phyloP scores from a whole-genome alignment of 2,113 vertebrate genomes.

The Sander lucioperca region DNA sequence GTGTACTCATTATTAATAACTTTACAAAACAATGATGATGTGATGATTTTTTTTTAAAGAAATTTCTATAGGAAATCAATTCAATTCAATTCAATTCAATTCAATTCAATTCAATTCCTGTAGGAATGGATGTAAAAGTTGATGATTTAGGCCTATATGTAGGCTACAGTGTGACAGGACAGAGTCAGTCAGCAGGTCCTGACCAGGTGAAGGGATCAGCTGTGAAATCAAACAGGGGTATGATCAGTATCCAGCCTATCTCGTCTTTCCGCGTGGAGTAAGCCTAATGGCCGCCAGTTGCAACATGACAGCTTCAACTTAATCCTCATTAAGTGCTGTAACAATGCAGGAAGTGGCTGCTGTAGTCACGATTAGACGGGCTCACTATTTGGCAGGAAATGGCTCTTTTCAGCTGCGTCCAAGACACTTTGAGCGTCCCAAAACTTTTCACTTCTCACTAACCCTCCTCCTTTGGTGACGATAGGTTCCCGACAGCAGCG shows the following conservation, averaged over 20 bases:
- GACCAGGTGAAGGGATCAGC: slow-evolving; percentile 37
- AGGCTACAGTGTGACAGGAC: background rate
- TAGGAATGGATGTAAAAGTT: background rate
- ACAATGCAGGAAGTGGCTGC: slow-evolving; percentile 86
- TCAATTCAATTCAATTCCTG: no score
- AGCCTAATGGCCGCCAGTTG: slow-evolving; percentile 75
- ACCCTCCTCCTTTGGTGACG: background rate
- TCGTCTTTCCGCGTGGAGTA: slow-evolving; percentile 33
- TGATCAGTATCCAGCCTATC: slow-evolving; percentile 10
- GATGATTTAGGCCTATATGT: background rate
- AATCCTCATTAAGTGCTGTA: slow-evolving; percentile 84
- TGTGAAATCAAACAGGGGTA: slow-evolving; percentile 12
- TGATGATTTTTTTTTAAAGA: background rate
- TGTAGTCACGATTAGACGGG: slow-evolving; percentile 79
- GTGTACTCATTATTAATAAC: background rate
- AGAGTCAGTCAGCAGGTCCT: background rate
- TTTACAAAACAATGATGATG: background rate
- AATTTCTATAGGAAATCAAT: no score
- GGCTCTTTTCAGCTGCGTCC: slow-evolving; percentile 75
- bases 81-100: no score
- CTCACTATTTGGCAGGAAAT: slow-evolving; percentile 89
- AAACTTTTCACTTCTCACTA: slow-evolving; percentile 61
- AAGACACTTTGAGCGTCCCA: slow-evolving; percentile 76
- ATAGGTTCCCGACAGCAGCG: background rate
- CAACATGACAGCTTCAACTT: slow-evolving; percentile 83